Conservation (phyloP, 2,113 vertebrate species). For the Stegostoma tigrinum region DNA sequence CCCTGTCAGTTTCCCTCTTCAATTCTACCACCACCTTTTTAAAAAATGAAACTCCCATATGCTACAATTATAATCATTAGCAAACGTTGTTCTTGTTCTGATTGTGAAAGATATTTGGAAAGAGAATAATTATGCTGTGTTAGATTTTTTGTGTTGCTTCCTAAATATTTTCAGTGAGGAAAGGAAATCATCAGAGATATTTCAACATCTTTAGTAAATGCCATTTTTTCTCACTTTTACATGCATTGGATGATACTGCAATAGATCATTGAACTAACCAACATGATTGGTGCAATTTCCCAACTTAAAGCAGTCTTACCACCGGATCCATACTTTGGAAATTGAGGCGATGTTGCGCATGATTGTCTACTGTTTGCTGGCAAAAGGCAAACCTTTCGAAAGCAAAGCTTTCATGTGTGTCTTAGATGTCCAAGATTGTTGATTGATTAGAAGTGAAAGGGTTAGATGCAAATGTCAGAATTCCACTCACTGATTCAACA, state of each 20-base stretch:
- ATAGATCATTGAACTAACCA: background rate
- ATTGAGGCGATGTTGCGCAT: background rate
- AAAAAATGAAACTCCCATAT: background rate
- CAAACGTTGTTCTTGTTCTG: background rate
- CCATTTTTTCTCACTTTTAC: background rate
- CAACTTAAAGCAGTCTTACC: background rate
- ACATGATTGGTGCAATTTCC: background rate
- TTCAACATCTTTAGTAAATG: background rate
- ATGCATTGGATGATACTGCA: background rate
- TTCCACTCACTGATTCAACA: background rate
- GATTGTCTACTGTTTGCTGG: background rate
- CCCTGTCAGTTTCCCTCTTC: slow-evolving; percentile 1
- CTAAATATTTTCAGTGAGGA: background rate
- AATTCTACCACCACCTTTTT: slow-evolving; percentile 18
- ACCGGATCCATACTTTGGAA: too few relatives aligned
- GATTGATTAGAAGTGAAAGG: background rate
- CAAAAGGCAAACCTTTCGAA: background rate
- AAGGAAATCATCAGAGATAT: background rate
- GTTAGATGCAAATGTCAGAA: background rate
- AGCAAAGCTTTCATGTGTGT: background rate
- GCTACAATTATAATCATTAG: background rate
- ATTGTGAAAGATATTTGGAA: background rate
- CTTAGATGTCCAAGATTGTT: background rate
- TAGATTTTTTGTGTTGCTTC: background rate
- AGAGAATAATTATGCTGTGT: background rate